Percentiles rank a stretch among this genome's conserved stretches.
Conservation (phyloP, 2,888 invertebrate species). For the Chloroclysta siterata region DNA sequence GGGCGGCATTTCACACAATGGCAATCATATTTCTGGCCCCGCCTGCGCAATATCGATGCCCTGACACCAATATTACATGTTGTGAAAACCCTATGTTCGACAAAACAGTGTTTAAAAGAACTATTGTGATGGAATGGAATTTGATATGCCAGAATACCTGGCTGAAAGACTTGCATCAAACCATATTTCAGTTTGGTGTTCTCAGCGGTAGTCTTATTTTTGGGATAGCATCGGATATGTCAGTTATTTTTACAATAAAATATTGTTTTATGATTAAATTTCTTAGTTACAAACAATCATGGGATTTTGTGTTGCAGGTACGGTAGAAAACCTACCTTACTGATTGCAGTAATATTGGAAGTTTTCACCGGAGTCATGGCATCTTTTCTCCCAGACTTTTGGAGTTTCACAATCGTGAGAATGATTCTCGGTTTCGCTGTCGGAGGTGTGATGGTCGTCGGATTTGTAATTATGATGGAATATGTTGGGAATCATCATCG, state of each 20-base stretch:
- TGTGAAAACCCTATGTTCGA: constrained; percentile 86
- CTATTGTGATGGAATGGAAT: constrained; percentile 90
- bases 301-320: constrained; percentile 79
- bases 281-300: neutral
- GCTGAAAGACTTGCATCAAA: constrained; percentile 88
- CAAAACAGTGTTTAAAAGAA: constrained; percentile 86
- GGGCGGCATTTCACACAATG: constrained; percentile 81
- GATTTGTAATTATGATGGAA: constrained; percentile 86
- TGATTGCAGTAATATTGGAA: constrained; percentile 88
- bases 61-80: constrained; percentile 54
- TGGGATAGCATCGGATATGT: constrained; percentile 90
- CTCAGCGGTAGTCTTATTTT: constrained; percentile 89
- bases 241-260: constrained; percentile 52
- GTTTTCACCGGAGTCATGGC: constrained; percentile 87
- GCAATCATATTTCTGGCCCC: constrained; percentile 81
- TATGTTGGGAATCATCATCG: constrained; percentile 83
- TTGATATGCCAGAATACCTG: constrained; percentile 87
- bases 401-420: constrained; percentile 87
- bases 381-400: constrained; percentile 87
- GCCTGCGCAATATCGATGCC: constrained; percentile 54
- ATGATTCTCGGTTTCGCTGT: constrained; percentile 90
- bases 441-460: constrained; percentile 89
- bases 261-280: neutral
- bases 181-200: constrained; percentile 90
- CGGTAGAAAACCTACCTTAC: constrained; percentile 89